Evolutionary conservation across 1,140 invertebrate genomes (phyloP).

Genomic region (Bombus consobrinus): DNA sequence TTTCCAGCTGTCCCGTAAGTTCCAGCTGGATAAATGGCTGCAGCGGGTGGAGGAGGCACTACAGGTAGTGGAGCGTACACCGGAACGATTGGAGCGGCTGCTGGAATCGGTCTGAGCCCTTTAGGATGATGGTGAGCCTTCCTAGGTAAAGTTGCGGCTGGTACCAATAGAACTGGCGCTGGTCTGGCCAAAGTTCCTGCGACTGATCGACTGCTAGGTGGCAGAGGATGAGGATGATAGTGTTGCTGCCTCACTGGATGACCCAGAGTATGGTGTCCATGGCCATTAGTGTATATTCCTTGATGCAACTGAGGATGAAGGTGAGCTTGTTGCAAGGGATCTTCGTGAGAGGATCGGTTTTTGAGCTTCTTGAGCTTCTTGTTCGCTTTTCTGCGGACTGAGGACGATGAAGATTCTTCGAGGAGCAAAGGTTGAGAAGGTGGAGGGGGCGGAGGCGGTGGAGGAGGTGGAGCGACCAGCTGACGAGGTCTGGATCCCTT

Average conservation of each 20-base stretch:
- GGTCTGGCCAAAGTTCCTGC: constrained; percentile 81
- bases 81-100: constrained; percentile 79
- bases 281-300: constrained; percentile 76
- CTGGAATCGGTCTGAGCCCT: constrained; percentile 78
- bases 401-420: constrained; percentile 72
- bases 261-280: constrained; percentile 81
- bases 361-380: constrained; percentile 82
- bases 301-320: constrained; percentile 72
- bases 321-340: constrained; percentile 71
- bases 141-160: constrained; percentile 84
- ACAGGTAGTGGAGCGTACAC: constrained; percentile 82
- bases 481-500: constrained; percentile 91
- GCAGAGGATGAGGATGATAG: constrained; percentile 80
- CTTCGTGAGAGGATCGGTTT: constrained; percentile 73
- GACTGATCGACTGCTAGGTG: constrained; percentile 81
- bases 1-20: constrained; percentile 84
- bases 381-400: constrained; percentile 78
- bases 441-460: constrained; percentile 86
- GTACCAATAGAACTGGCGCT: constrained; percentile 83
- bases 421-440: constrained; percentile 78
- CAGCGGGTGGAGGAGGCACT: constrained; percentile 83
- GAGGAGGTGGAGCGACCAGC: constrained; percentile 91
- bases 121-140: constrained; percentile 82
- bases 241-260: constrained; percentile 82
- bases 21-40: constrained; percentile 81